Evolutionary conservation across 2,113 vertebrate species (phyloP).

Genomic region (Balaeniceps rex): DNA sequence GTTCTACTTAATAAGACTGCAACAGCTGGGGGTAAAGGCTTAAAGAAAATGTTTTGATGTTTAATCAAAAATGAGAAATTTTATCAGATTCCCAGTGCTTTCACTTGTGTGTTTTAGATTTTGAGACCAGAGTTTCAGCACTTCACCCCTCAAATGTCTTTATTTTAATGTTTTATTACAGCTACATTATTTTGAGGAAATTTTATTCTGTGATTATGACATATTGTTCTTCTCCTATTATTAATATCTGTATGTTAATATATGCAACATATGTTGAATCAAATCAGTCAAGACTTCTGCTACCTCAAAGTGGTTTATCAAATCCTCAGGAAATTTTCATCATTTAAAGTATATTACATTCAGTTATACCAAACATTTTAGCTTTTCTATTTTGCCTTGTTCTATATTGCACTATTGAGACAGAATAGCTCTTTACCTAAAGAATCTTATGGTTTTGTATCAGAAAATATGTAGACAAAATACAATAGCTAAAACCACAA

Average conservation of each 20-base stretch:
- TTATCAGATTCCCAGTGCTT: not conserved
- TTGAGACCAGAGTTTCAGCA: not conserved
- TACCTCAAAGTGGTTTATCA: constrained; percentile 41
- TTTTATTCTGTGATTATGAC: constrained; percentile 47
- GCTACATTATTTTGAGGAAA: constrained; percentile 16
- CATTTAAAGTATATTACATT: not conserved
- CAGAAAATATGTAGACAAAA: constrained; percentile 9
- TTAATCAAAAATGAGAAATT: not conserved
- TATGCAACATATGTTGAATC: constrained; percentile 42
- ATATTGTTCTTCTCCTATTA: constrained; percentile 46
- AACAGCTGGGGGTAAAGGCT: not conserved
- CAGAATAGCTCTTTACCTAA: not conserved
- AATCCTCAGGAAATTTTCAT: constrained; percentile 5
- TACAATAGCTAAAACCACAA: not conserved
- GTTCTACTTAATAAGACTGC: not conserved
- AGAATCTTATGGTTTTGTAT: constrained; percentile 18
- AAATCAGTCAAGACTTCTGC: constrained; percentile 32
- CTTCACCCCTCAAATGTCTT: constrained; percentile 4
- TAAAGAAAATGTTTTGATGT: not conserved
- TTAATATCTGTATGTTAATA: constrained; percentile 40
- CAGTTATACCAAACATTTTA: not conserved
- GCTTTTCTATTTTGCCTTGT: not conserved
- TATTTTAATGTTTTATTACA: constrained; percentile 49
- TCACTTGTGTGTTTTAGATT: not conserved
- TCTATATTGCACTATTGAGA: not conserved